phyloP scores from a whole-genome alignment of 1,140 invertebrate species.

The Campoletis sonorensis region DNA sequence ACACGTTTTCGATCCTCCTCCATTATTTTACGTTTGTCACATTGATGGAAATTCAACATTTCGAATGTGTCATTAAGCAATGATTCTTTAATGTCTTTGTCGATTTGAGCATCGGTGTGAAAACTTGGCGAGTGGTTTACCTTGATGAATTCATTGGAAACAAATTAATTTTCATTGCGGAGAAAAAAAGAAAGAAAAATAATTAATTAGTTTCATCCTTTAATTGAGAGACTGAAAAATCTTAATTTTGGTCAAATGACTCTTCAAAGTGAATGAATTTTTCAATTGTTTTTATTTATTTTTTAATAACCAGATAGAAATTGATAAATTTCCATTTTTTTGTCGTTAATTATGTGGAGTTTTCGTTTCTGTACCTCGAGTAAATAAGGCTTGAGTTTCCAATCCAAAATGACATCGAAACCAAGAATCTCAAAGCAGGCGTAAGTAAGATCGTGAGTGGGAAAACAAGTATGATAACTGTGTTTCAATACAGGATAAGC shows the following conservation, averaged over 20 bases:
- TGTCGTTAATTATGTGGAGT: neutral
- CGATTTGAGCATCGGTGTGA: slow-evolving; percentile 89
- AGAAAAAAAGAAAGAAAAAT: neutral
- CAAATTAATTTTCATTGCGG: slow-evolving; percentile 13
- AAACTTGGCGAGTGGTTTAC: slow-evolving; percentile 96
- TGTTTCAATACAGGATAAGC: slow-evolving; percentile 91
- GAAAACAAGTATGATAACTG: slow-evolving; percentile 92
- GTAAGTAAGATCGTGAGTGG: slow-evolving; percentile 87
- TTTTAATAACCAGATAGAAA: too few relatives aligned
- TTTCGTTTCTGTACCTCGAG: slow-evolving; percentile 83
- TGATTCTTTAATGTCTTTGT: slow-evolving; percentile 89
- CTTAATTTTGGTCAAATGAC: too few relatives aligned
- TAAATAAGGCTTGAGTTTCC: slow-evolving; percentile 89
- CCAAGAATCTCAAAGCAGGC: slow-evolving; percentile 94
- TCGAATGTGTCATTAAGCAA: slow-evolving; percentile 89
- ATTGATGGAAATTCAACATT: slow-evolving; percentile 88
- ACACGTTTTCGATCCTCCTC: slow-evolving; percentile 84
- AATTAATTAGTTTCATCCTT: too few relatives aligned
- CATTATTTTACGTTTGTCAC: slow-evolving; percentile 85
- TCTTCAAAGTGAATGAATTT: too few relatives aligned
- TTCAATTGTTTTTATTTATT: too few relatives aligned
- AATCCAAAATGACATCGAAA: slow-evolving; percentile 91
- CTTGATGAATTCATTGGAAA: slow-evolving; percentile 65
- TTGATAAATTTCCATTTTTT: neutral
- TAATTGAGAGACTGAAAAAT: too few relatives aligned